Percentiles rank a stretch among this genome's conserved stretches.
Conservation (phyloP, 1,140 invertebrate species). For the Melitaea cinxia region DNA sequence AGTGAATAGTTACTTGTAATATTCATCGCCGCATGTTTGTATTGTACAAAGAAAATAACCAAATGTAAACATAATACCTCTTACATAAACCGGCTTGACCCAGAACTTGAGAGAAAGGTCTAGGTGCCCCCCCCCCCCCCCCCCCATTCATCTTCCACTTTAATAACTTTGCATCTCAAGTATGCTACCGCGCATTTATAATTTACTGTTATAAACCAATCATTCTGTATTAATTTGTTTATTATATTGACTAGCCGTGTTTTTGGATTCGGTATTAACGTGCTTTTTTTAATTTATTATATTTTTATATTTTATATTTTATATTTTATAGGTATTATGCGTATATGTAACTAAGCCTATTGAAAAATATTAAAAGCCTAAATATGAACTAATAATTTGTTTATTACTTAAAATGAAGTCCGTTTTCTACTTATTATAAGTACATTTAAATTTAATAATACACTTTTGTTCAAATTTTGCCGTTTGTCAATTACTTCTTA, state of each 20-base stretch:
- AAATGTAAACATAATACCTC: slow-evolving; percentile 29
- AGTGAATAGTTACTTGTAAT: neutral
- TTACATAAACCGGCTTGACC: slow-evolving; percentile 42
- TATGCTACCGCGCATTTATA: slow-evolving; percentile 8
- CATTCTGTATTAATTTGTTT: neutral
- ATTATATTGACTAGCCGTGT: too few species aligned
- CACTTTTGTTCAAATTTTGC: too few species aligned
- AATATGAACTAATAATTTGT: too few species aligned
- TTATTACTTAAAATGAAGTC: too few species aligned
- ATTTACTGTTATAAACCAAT: slow-evolving; percentile 2
- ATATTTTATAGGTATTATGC: too few species aligned
- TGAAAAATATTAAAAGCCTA: too few species aligned
- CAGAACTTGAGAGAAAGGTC: slow-evolving; percentile 46
- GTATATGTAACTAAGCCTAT: too few species aligned
- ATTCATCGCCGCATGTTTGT: neutral
- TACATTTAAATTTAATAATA: too few species aligned
- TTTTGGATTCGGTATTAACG: too few species aligned
- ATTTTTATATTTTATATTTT: too few species aligned
- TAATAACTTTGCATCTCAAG: slow-evolving; percentile 10
- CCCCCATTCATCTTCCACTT: slow-evolving; percentile 6
- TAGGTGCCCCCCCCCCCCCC: slow-evolving; percentile 27
- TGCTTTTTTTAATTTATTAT: neutral
- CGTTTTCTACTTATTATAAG: too few species aligned
- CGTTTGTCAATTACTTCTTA: too few species aligned
- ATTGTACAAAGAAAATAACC: neutral